A percentile compares a stretch with the other conserved stretches of the same genome.
These are phyloP conservation scores for Mus minutoides DNA, from an alignment of 2,797 vertebrate genomes.

Conservation along the genomic window DNA sequence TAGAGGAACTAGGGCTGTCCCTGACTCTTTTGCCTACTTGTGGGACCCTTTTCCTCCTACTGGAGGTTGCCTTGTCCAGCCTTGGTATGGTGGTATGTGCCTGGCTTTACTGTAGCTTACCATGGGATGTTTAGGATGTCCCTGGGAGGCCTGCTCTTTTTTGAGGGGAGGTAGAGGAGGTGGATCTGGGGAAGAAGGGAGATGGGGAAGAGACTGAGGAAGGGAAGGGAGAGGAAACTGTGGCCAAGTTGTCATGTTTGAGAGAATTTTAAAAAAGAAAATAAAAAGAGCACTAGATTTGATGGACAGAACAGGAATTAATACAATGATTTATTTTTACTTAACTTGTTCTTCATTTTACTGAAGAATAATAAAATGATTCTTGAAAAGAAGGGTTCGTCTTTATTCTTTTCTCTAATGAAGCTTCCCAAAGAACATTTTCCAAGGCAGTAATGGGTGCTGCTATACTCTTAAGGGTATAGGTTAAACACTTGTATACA, in stretches of 20 bases:
- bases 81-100: not conserved
- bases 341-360: not conserved
- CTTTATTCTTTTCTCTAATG: constrained; percentile 36
- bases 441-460: not conserved
- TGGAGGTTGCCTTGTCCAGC: not conserved
- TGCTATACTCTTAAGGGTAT: constrained; percentile 41
- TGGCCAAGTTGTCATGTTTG: not conserved
- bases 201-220: not conserved
- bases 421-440: constrained; percentile 28
- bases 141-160: not conserved
- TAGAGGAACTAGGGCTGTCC: not conserved
- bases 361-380: not conserved
- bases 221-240: not conserved
- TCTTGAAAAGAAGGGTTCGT: not conserved
- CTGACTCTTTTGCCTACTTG: not conserved
- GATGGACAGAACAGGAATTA: not conserved
- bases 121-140: not conserved
- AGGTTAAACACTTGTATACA: constrained; percentile 15
- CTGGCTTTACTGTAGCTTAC: not conserved
- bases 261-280: not conserved
- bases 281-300: not conserved
- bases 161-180: not conserved
- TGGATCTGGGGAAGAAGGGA: not conserved
- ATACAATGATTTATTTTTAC: not conserved
- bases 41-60: not conserved